Evolutionary conservation across 2,888 invertebrate species (phyloP), one percentile per base, ranked within the genome.

Genomic region (Biston betularia): DNA sequence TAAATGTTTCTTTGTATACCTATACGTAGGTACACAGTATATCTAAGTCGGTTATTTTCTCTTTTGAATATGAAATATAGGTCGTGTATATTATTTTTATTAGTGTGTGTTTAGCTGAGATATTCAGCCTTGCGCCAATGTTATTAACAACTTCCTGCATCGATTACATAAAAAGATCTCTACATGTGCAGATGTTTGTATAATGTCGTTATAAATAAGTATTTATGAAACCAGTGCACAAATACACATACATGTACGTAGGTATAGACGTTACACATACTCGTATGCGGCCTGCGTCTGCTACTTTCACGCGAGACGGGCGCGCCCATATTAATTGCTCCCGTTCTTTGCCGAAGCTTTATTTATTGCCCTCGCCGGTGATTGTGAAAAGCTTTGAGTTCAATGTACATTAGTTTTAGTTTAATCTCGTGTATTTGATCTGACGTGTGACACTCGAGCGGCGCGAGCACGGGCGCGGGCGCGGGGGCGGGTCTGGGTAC

Each of bases 311-410:
- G 89, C 86, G 83, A 83, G 87, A 76, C 88, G 82, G 92, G 83
- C 93, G 89, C 93, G 89, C 92, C 93, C 90, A 92, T 90, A 89
- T 92, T 93, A 92, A 93, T 93, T 92, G 93, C 92, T 93, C 93
- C 89, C 91, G 92, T 93, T 93, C 92, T 89, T 90, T 88, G 89
- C 74, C 86, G 89, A 92, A 92, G 91, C 89, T 89, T 93, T 92
- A 93, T 93, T 93, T 93, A 93, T 93, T 89, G 86, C 90, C 87
- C 84, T 85, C 83, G 79, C 86, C 83, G 86, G 87, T 89, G 91
- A 92, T 92, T 91, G 92, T 92, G 90, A 90, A 92, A 92, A 92
- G 89, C 87, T 89, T 85, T 85, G 88, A 89, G 88, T 86, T 84
- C 87, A 89, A 87, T 86, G 89, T 89, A 89, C 91, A 92, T 92